A percentile compares a stretch with the other conserved stretches of the same genome.
These are phyloP conservation scores for Diarsia rubi DNA, from an alignment of 2,888 invertebrate genomes.

Conservation along the genomic window DNA sequence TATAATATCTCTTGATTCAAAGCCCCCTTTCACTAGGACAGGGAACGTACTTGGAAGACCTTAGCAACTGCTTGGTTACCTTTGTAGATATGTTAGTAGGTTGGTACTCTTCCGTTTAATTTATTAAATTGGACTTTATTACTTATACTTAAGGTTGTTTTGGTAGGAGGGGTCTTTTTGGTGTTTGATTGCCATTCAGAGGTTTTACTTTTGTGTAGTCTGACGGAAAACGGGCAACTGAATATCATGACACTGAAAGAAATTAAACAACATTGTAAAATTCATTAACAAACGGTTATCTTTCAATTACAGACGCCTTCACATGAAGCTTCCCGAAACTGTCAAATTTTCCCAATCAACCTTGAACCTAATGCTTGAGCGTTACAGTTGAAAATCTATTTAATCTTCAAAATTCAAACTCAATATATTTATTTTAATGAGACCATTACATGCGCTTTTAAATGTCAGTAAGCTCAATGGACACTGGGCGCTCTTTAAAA, in stretches of 20 bases:
- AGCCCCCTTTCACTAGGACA: slow-evolving; percentile 75
- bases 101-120: slow-evolving; percentile 16
- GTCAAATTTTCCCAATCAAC: too few relatives aligned
- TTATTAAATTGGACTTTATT: slow-evolving; percentile 6
- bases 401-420: too few relatives aligned
- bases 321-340: too few relatives aligned
- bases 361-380: too few relatives aligned
- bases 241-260: background rate
- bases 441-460: too few relatives aligned
- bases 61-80: slow-evolving; percentile 46
- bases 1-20: slow-evolving; percentile 87
- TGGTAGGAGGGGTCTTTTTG: background rate
- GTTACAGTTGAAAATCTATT: too few relatives aligned
- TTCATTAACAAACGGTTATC: background rate
- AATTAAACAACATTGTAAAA: background rate
- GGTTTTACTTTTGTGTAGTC: background rate
- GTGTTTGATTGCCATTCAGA: background rate
- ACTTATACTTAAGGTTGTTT: background rate
- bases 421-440: too few relatives aligned
- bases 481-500: too few relatives aligned
- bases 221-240: background rate
- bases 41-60: slow-evolving; percentile 36
- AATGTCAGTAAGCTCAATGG: too few relatives aligned
- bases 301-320: too few relatives aligned
- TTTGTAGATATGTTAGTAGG: slow-evolving; percentile 7